Percentiles rank a stretch among this genome's conserved stretches.
Evolutionary conservation across 2,888 invertebrate genomes (phyloP).

Genomic region (Cenopis cana): DNA sequence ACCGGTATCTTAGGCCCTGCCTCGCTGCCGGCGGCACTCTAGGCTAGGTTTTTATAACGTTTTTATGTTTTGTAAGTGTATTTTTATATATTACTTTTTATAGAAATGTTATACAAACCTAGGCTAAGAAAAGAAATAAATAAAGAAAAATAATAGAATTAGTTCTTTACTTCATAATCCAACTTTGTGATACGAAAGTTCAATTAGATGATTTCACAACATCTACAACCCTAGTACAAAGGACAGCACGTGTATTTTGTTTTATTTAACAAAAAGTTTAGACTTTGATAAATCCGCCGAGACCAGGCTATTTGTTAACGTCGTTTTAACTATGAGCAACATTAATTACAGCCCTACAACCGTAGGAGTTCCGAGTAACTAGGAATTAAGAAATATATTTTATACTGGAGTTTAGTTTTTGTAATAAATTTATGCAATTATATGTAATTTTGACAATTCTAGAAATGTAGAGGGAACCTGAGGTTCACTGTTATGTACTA

Average conservation of each 20-base stretch:
- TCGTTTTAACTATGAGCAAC: conserved; percentile 44
- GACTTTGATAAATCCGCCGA: conserved; percentile 43
- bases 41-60: no score
- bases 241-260: conserved; percentile 29
- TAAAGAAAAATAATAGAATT: no score
- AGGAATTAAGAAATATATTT: conserved; percentile 32
- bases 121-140: no score
- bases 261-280: conserved; percentile 40
- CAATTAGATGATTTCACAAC: no score
- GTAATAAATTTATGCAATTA: conserved; percentile 5
- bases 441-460: not conserved
- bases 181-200: no score
- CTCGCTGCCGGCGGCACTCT: no score
- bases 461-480: not conserved
- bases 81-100: no score
- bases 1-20: no score
- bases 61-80: no score
- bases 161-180: no score
- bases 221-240: conserved; percentile 9
- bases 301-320: conserved; percentile 42
- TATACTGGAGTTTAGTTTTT: conserved; percentile 4
- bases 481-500: no score
- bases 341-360: conserved; percentile 36
- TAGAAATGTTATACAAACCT: no score
- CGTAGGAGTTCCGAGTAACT: conserved; percentile 16